Base-by-base conservation (phyloP, 2,888 invertebrate species). In the Drosophila parthenogenetica region DNA sequence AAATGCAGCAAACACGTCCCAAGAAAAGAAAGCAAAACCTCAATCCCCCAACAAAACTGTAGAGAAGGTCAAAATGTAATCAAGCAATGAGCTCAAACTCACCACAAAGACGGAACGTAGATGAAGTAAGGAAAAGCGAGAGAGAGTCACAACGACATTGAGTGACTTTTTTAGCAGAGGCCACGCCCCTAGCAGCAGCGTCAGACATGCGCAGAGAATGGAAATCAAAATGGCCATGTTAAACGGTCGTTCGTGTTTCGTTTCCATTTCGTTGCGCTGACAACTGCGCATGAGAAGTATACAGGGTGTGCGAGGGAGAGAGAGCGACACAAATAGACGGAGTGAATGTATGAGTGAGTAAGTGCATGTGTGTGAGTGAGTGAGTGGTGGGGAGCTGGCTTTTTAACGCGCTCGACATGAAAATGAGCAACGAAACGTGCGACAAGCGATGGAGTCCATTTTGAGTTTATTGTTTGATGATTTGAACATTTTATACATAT, bases 381-480 rank as follows among this genome's bases (percentile, higher is more conserved):
- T 16, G 49, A 46, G 58, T 45, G 51, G 68, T 63, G 84, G 79
- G 73, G 64, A 74, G 71, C 69, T 74, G 64, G 81, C 87, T 84
- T 84, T 83, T 83, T 87, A 83, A 81, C 84, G 83, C 86, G 83
- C 85, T 85, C 85, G 88, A 87, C 81, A 89, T 87, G 90, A 90
- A 90, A 90, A 90, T 90, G 89, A 90, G 89, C 89, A 89, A 75
- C 89, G 88, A 89, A 89, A 89, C 87, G 88, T 88, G 90, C 86
- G 88, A 89, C 85, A 87, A 89, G 84, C 86, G 89, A 88, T 85
- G 91, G 91, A 92, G 92, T 92, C 92, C 91, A 92, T 92, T 92
- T 91, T 91, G 91, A 92, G 92, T 92, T 92, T 92, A 92, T 92
- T 92, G 92, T 92, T 92, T 92, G 91, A 91, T 92, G 92, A 92